Conservation (phyloP, 2,113 vertebrate species). For the Dicerorhinus sumatrensis region DNA sequence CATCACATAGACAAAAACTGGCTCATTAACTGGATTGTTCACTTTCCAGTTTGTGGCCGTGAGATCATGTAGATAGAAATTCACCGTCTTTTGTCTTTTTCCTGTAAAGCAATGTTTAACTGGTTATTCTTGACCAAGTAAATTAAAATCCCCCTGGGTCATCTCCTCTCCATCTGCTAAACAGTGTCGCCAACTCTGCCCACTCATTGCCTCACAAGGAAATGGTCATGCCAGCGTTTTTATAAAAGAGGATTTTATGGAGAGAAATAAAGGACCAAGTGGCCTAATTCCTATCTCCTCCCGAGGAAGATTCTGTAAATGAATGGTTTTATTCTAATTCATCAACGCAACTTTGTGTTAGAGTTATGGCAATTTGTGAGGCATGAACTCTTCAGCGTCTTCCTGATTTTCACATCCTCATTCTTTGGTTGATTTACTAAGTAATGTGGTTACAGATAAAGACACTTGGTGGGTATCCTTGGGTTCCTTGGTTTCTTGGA, state of each 20-base stretch:
- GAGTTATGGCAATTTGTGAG: neutral
- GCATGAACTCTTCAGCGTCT: neutral
- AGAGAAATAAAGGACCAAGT: constrained; percentile 31
- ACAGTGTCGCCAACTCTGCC: neutral
- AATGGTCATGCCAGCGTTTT: neutral
- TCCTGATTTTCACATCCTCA: neutral
- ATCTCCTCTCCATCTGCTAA: constrained; percentile 56
- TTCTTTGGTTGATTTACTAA: neutral
- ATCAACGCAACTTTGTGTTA: neutral
- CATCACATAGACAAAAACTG: constrained; percentile 56
- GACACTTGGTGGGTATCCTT: neutral
- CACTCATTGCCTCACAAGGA: neutral
- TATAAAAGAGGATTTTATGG: constrained; percentile 27
- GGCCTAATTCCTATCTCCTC: neutral
- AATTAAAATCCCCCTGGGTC: constrained; percentile 60
- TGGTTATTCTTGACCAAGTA: constrained; percentile 63
- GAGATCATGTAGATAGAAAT: constrained; percentile 44
- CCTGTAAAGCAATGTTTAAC: constrained; percentile 49
- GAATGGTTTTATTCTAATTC: neutral
- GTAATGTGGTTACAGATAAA: neutral
- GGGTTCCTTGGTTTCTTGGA: neutral
- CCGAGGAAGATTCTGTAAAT: neutral
- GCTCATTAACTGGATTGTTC: constrained; percentile 65
- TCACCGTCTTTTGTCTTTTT: constrained; percentile 15
- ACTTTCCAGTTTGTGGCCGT: constrained; percentile 35